These are phyloP conservation scores for Notiomystis cincta DNA, from an alignment of 2,113 vertebrate genomes.

Conservation along the genomic window DNA sequence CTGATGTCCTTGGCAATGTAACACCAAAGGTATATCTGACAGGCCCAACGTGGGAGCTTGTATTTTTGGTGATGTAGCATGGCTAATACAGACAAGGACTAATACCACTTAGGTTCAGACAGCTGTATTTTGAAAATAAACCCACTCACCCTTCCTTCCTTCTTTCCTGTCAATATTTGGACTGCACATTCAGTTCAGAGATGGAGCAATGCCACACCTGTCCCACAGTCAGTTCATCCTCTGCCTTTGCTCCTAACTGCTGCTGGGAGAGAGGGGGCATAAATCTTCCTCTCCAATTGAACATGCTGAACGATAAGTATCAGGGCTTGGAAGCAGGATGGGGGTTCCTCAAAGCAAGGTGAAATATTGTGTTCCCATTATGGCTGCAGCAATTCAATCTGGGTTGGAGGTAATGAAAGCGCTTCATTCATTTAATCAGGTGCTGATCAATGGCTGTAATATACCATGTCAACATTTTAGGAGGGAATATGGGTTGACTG, in stretches of 20 bases:
- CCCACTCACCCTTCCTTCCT: background rate
- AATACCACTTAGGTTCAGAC: background rate
- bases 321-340: background rate
- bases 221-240: background rate
- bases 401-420: slow-evolving; percentile 48
- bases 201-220: background rate
- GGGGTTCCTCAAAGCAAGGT: background rate
- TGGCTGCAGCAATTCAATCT: slow-evolving; percentile 32
- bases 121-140: background rate
- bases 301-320: background rate
- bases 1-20: background rate
- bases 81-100: background rate
- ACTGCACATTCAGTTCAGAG: background rate
- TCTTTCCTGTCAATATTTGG: background rate
- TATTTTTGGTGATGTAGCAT: background rate
- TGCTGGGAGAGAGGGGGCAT: background rate
- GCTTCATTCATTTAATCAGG: slow-evolving; percentile 46
- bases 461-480: slow-evolving; percentile 38
- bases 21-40: background rate
- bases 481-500: background rate
- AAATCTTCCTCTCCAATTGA: background rate
- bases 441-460: slow-evolving; percentile 53
- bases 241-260: background rate
- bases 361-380: slow-evolving; percentile 32
- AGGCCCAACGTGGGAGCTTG: fast-evolving